Evolutionary conservation across 2,113 vertebrate genomes (phyloP).

Genomic region (Myodes glareolus): DNA sequence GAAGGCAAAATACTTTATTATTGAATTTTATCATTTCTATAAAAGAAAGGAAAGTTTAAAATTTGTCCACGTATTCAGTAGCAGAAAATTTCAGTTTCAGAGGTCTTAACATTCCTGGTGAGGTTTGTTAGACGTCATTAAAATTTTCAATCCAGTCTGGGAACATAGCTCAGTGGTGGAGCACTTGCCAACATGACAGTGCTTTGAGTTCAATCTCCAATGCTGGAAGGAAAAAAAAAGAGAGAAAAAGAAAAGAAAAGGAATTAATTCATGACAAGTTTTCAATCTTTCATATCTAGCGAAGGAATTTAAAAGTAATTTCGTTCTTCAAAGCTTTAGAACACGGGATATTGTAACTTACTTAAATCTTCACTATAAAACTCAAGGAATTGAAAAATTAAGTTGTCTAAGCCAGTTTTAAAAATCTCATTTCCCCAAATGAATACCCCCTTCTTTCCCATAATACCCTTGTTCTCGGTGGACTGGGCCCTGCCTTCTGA

Average conservation of each 20-base stretch:
- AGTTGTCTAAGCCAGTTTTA: constrained; percentile 60
- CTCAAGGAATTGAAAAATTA: constrained; percentile 68
- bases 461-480: constrained; percentile 40
- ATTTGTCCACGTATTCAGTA: constrained; percentile 25
- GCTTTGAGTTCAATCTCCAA: not conserved
- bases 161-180: not conserved
- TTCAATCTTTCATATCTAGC: constrained; percentile 59
- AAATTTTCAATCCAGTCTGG: constrained; percentile 60
- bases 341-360: constrained; percentile 58
- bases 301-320: constrained; percentile 73
- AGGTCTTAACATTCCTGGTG: constrained; percentile 48
- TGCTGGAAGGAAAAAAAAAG: not conserved
- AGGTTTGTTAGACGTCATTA: constrained; percentile 63
- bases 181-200: not conserved
- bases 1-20: constrained; percentile 29
- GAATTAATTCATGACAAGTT: constrained; percentile 39
- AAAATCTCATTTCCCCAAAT: constrained; percentile 40
- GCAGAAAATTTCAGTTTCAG: not conserved
- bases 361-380: constrained; percentile 65
- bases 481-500: constrained; percentile 29
- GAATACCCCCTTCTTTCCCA: constrained; percentile 38
- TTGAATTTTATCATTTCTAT: not conserved
- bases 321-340: constrained; percentile 59
- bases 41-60: constrained; percentile 46
- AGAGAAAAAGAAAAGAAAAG: not conserved